Evolutionary conservation across 1,140 invertebrate genomes (phyloP).

Genomic region (Atta texana): DNA sequence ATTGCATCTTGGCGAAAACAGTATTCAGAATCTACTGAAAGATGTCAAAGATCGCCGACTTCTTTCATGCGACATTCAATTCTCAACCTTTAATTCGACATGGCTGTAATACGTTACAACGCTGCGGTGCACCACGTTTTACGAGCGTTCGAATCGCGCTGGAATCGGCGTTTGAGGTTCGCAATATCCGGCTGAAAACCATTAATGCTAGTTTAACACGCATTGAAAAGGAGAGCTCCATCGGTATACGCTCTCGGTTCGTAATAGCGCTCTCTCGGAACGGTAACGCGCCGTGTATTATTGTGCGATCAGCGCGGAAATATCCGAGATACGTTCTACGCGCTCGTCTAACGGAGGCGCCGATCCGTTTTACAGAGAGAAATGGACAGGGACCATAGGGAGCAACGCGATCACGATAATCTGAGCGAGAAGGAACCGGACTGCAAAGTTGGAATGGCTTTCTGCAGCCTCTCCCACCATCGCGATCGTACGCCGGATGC

Average conservation of each 20-base stretch:
- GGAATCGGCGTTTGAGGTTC: background rate
- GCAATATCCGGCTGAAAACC: slow-evolving; percentile 46
- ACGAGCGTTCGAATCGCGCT: background rate
- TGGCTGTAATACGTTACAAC: background rate
- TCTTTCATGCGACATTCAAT: background rate
- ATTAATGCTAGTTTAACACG: slow-evolving; percentile 51
- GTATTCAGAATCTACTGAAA: too few relatives aligned
- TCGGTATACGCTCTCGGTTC: slow-evolving; percentile 1
- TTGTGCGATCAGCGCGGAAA: slow-evolving; percentile 43
- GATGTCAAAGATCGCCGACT: background rate
- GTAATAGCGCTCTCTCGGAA: slow-evolving; percentile 39
- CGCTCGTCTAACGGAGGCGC: slow-evolving; percentile 45
- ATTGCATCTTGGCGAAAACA: too few relatives aligned
- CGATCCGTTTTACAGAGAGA: slow-evolving; percentile 76
- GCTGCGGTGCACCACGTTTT: background rate
- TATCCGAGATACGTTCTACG: slow-evolving; percentile 28
- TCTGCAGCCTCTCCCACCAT: slow-evolving; percentile 79
- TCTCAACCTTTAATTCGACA: background rate
- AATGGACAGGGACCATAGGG: slow-evolving; percentile 82
- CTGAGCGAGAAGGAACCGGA: slow-evolving; percentile 79
- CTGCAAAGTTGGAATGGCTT: slow-evolving; percentile 81
- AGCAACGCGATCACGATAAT: slow-evolving; percentile 79
- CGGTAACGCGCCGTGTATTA: slow-evolving; percentile 44
- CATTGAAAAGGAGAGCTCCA: slow-evolving; percentile 15
- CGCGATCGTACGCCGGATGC: slow-evolving; percentile 78